Evolutionary conservation across 2,113 vertebrate genomes (phyloP), one percentile per base, ranked within the genome.

Genomic region (Paramormyrops kingsleyae): DNA sequence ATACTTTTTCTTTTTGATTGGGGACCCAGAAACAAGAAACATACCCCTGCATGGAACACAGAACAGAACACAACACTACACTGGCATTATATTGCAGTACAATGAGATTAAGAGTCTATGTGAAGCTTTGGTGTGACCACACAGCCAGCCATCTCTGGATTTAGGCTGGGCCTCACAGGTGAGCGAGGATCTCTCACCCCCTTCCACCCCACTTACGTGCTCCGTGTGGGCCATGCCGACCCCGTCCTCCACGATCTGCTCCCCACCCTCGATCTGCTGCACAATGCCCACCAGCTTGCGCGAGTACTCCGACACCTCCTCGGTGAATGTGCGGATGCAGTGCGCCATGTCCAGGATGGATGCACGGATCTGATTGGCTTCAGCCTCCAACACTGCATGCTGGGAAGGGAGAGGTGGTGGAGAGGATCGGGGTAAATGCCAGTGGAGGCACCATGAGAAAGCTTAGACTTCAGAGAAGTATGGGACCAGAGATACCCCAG

Each of bases 311-410:
- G 98, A 98, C 74, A 99, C 99, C 95, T 99, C 98, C 89, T 99
- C 99, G 2, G 99, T 99, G 95, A 99, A 99, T 62, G 97, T 97
- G 92, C 98, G 97, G 96, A 99, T 99, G 92, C 98, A 99, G 93
- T 99, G 99, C 66, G 99, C 98, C 99, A 99, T 99, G 94, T 99
- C 99, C 95, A 99, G 93, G 94, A 99, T 99, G 88, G 99, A 99
- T 4, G 97, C 98, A 83, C 99, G 97, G 92, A 99, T 99, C 96
- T 99, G 98, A 91, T 97, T 98, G 1, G 99, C 99, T 95, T 98
- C 98, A 8, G 95, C 96, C 95, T 99, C 99, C 89, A 99, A 94
- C 84, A 99, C 97, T 42, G 97, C 97, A 92, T 99, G 98, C 98
- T 99, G 92, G 77, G 92, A 92, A 91, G 80, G 0, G 39, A 85